Conservation (phyloP, 1,140 invertebrate genomes). For the Drosophila pseudoananassae region DNA sequence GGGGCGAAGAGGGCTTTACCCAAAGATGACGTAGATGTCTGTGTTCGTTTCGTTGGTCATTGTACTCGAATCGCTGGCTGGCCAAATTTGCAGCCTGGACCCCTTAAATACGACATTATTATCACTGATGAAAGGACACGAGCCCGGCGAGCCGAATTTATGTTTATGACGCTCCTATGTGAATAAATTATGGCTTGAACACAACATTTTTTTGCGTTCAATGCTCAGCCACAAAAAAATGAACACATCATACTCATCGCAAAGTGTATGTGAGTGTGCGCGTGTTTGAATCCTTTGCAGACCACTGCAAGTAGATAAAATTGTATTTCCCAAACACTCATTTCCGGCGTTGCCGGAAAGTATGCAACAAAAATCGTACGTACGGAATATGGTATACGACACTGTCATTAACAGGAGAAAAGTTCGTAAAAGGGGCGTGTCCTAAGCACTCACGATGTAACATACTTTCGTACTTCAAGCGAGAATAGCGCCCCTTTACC, state of each 20-base stretch:
- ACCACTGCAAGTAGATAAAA: conserved; percentile 36
- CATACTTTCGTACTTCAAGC: conserved; percentile 44
- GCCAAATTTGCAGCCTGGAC: conserved; percentile 45
- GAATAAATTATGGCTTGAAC: conserved; percentile 64
- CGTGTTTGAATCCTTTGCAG: conserved; percentile 5
- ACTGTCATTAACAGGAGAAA: conserved; percentile 55
- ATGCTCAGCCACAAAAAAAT: conserved; percentile 7
- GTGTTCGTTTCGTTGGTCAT: conserved; percentile 55
- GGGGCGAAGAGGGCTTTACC: background rate
- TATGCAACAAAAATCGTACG: conserved; percentile 57
- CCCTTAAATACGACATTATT: conserved; percentile 71
- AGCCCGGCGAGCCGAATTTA: conserved; percentile 62
- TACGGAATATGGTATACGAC: conserved; percentile 2
- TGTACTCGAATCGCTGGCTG: conserved; percentile 45
- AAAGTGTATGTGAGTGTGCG: background rate
- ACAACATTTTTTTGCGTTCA: conserved; percentile 25
- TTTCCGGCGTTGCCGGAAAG: conserved; percentile 45
- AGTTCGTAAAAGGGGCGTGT: conserved; percentile 31
- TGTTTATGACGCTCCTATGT: conserved; percentile 57
- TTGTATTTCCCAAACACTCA: conserved; percentile 43
- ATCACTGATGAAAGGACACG: conserved; percentile 75
- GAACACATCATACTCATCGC: background rate
- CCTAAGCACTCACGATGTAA: conserved; percentile 41
- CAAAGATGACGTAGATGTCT: conserved; percentile 33
- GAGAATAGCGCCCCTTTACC: conserved; percentile 22